Percentiles rank a stretch among this genome's conserved stretches.
phyloP scores from a whole-genome alignment of 2,888 invertebrate species.

The Euproctis similis region DNA sequence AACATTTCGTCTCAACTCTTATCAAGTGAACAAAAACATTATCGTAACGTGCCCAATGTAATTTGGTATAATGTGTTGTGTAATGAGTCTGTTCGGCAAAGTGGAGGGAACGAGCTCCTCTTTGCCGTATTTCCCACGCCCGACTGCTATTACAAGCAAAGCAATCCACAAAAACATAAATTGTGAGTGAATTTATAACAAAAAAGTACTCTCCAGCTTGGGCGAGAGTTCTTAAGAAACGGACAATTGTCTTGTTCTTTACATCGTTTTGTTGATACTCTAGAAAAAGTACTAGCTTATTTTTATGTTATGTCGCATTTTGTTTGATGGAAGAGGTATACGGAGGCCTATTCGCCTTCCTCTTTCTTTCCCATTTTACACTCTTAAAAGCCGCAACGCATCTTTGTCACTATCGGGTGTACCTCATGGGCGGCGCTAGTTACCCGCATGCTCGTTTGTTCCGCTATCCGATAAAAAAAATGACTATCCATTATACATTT shows the following conservation, averaged over 20 bases:
- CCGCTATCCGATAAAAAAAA: too few relatives aligned
- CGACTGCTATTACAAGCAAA: constrained; percentile 40
- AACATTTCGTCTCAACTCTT: constrained; percentile 46
- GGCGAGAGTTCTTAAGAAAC: constrained; percentile 54
- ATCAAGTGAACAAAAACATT: constrained; percentile 57
- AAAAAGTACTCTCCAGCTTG: constrained; percentile 56
- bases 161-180: constrained; percentile 64
- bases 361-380: too few relatives aligned
- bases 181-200: constrained; percentile 59
- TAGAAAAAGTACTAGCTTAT: too few relatives aligned
- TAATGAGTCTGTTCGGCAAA: constrained; percentile 53
- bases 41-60: constrained; percentile 56
- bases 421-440: too few relatives aligned
- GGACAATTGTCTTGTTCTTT: constrained; percentile 49
- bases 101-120: constrained; percentile 43
- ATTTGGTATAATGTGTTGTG: constrained; percentile 66
- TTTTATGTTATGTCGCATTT: too few relatives aligned
- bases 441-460: too few relatives aligned
- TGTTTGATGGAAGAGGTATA: too few relatives aligned
- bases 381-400: too few relatives aligned
- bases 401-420: too few relatives aligned
- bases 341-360: too few relatives aligned
- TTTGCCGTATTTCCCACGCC: constrained; percentile 29
- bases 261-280: constrained; percentile 47
- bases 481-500: too few relatives aligned